A percentile compares a stretch with the other conserved stretches of the same genome.
These are phyloP conservation scores for Megaleporinus macrocephalus DNA, from an alignment of 2,113 vertebrate genomes.

Conservation along the genomic window DNA sequence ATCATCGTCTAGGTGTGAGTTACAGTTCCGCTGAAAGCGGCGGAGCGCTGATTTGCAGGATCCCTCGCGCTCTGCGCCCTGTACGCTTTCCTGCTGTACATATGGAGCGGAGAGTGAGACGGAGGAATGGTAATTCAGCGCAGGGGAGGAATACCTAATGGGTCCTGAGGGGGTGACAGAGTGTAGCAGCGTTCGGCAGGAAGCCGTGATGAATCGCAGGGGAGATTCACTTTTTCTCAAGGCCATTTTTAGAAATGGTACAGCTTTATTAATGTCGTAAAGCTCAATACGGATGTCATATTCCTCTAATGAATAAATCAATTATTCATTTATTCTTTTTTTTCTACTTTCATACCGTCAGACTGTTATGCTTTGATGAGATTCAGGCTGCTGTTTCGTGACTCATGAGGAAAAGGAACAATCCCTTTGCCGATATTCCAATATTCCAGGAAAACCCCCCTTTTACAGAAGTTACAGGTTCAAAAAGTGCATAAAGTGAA, in stretches of 20 bases:
- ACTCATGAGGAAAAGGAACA: background rate
- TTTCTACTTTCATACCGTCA: slow-evolving; percentile 54
- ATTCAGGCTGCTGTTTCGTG: slow-evolving; percentile 25
- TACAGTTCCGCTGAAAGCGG: background rate
- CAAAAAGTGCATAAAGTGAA: background rate
- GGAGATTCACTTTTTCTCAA: slow-evolving; percentile 58
- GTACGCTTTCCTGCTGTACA: background rate
- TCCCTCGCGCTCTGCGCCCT: background rate
- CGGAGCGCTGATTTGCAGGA: background rate
- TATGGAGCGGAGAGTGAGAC: background rate
- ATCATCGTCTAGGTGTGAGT: slow-evolving; percentile 25
- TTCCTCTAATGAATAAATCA: slow-evolving; percentile 73
- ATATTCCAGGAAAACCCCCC: background rate
- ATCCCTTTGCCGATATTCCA: background rate
- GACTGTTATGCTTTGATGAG: slow-evolving; percentile 46
- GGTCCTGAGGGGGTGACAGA: background rate
- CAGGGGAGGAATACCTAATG: slow-evolving; percentile 12
- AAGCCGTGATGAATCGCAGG: slow-evolving; percentile 64
- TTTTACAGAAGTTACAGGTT: background rate
- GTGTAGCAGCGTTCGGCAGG: slow-evolving; percentile 6
- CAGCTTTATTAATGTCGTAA: slow-evolving; percentile 67
- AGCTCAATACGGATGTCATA: slow-evolving; percentile 60
- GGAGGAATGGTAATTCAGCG: background rate
- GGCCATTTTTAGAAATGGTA: slow-evolving; percentile 71
- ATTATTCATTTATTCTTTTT: slow-evolving; percentile 73